A percentile compares a stretch with the other conserved stretches of the same genome.
Evolutionary conservation across 2,888 invertebrate species (phyloP).

Genomic region (Philereme vetulata): DNA sequence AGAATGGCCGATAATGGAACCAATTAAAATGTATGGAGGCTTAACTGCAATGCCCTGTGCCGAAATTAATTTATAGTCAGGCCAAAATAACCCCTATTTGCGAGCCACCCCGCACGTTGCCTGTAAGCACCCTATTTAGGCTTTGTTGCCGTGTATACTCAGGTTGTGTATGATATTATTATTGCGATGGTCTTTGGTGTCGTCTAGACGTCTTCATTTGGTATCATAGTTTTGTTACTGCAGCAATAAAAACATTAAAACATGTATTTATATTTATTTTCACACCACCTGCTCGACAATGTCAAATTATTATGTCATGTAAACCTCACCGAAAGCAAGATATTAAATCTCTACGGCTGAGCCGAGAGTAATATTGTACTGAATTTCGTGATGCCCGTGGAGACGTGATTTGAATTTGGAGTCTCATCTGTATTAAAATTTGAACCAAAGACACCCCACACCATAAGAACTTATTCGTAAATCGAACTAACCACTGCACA

Average conservation of each 20-base stretch:
- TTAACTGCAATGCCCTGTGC: conserved; percentile 79
- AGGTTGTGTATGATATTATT: conserved; percentile 8
- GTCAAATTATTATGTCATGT: no score
- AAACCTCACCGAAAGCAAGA: no score
- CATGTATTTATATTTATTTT: no score
- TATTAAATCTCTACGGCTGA: no score
- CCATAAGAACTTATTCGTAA: no score
- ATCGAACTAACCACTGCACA: no score
- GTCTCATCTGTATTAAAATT: no score
- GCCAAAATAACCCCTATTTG: conserved; percentile 73
- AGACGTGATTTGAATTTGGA: no score
- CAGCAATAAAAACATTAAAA: neutral
- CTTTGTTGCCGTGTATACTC: conserved; percentile 40
- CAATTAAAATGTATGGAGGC: conserved; percentile 83
- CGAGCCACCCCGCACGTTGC: conserved; percentile 42
- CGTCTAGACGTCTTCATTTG: neutral
- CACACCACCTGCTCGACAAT: no score
- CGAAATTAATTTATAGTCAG: conserved; percentile 81
- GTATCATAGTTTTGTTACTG: neutral
- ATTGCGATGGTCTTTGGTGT: conserved; percentile 8
- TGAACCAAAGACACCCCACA: no score
- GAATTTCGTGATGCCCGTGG: no score
- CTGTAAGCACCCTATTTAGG: conserved; percentile 62
- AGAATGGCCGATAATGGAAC: conserved; percentile 80
- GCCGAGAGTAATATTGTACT: no score